These are phyloP conservation scores for Drosophila hamatofila DNA, from an alignment of 2,888 invertebrate genomes.

Conservation along the genomic window DNA sequence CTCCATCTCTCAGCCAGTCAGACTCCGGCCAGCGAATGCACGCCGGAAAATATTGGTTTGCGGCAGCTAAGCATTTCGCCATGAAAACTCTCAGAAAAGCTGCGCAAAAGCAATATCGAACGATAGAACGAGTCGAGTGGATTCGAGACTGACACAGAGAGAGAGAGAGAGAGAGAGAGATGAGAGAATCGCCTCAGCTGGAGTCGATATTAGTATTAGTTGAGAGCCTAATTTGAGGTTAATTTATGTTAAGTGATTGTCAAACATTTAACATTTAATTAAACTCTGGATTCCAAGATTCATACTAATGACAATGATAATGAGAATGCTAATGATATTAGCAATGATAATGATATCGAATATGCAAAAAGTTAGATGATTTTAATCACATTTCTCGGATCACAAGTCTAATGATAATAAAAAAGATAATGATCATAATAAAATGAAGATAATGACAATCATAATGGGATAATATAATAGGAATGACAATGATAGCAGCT, in stretches of 20 bases:
- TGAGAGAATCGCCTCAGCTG: background rate
- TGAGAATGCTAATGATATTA: background rate
- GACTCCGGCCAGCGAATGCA: constrained; percentile 29
- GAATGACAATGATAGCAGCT: no score
- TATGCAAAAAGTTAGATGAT: no score
- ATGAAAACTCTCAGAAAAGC: constrained; percentile 41
- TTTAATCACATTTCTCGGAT: no score
- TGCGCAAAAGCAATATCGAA: constrained; percentile 25
- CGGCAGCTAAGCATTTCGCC: constrained; percentile 29
- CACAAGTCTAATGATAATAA: no score
- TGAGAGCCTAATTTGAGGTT: background rate
- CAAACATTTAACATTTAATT: background rate
- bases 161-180: no score
- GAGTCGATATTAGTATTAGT: background rate
- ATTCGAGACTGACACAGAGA: background rate
- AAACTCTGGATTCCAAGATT: background rate
- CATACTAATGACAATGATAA: background rate
- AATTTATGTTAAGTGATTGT: background rate
- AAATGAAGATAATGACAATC: no score
- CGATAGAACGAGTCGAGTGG: background rate
- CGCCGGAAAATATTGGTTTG: constrained; percentile 56
- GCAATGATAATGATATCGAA: no score
- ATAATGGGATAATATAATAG: no score
- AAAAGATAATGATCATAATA: no score
- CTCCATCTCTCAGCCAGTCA: background rate